phyloP scores from a whole-genome alignment of 2,888 invertebrate species.

The Stenodera caucasica region DNA sequence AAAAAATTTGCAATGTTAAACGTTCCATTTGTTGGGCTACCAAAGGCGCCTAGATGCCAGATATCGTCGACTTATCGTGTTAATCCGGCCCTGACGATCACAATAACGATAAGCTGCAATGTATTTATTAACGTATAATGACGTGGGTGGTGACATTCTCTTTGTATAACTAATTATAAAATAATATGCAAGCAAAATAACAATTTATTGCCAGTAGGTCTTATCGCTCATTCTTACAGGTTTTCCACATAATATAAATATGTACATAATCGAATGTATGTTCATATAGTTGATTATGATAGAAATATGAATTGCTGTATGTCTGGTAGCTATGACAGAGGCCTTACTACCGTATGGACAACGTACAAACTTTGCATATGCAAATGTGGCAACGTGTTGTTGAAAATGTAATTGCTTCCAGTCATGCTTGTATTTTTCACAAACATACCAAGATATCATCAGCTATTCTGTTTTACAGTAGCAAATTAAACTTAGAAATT shows the following conservation, averaged over 20 bases:
- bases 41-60: too few species aligned
- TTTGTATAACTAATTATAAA: not conserved
- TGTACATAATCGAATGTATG: not conserved
- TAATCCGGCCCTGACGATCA: too few species aligned
- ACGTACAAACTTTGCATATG: conserved; percentile 28
- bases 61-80: too few species aligned
- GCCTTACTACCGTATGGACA: conserved; percentile 25
- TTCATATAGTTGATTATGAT: conserved; percentile 9
- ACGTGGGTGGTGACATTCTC: conserved; percentile 1
- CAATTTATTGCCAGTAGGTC: not conserved
- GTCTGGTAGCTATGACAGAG: conserved; percentile 15
- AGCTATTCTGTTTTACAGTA: conserved; percentile 19
- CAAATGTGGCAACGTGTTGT: conserved; percentile 30
- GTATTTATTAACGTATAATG: not conserved
- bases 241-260: not conserved
- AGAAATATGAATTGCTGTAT: conserved; percentile 26
- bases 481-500: conserved; percentile 28
- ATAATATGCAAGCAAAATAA: not conserved
- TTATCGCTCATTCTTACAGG: not conserved
- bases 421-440: conserved; percentile 27
- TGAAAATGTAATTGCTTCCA: conserved; percentile 31
- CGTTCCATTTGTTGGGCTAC: too few species aligned
- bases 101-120: too few species aligned
- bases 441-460: conserved; percentile 26
- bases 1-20: too few species aligned